Percentiles rank a stretch among this genome's conserved stretches.
Conservation (phyloP, 2,888 invertebrate genomes). For the Acleris literana region DNA sequence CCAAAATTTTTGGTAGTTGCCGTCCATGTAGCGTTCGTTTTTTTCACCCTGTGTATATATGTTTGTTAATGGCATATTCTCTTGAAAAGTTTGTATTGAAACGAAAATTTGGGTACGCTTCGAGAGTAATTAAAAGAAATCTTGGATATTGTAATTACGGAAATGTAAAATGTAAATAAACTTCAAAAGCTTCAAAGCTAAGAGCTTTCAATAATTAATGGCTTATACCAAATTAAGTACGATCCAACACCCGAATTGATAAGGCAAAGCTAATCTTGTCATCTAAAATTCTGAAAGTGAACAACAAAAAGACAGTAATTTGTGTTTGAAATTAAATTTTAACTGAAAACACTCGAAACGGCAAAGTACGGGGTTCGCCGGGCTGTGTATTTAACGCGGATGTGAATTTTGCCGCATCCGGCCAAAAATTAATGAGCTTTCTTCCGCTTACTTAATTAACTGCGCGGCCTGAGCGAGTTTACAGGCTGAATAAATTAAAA, state of each 20-base stretch:
- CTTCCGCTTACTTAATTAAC: conserved; percentile 83
- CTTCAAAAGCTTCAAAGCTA: conserved; percentile 12
- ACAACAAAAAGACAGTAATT: conserved; percentile 80
- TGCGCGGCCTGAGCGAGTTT: conserved; percentile 67
- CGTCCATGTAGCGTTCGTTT: no score
- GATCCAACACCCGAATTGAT: conserved; percentile 65
- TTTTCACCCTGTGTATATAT: no score
- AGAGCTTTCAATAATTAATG: conserved; percentile 59
- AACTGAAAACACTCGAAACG: conserved; percentile 76
- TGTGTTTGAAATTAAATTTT: conserved; percentile 77
- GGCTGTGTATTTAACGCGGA: conserved; percentile 81
- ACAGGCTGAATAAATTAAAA: conserved; percentile 77
- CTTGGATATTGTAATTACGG: background rate
- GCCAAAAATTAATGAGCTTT: conserved; percentile 82
- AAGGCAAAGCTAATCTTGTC: conserved; percentile 63
- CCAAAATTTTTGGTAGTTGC: no score
- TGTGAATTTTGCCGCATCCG: conserved; percentile 81
- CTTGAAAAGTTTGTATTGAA: no score
- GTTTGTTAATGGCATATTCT: no score
- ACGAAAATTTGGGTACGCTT: no score
- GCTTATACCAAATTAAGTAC: conserved; percentile 60
- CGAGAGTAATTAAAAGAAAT: no score
- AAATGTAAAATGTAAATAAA: conserved; percentile 11
- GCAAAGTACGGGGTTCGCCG: conserved; percentile 67
- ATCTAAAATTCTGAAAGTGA: conserved; percentile 76